Evolutionary conservation across 2,113 vertebrate species (phyloP).

Genomic region (Mustela lutreola): DNA sequence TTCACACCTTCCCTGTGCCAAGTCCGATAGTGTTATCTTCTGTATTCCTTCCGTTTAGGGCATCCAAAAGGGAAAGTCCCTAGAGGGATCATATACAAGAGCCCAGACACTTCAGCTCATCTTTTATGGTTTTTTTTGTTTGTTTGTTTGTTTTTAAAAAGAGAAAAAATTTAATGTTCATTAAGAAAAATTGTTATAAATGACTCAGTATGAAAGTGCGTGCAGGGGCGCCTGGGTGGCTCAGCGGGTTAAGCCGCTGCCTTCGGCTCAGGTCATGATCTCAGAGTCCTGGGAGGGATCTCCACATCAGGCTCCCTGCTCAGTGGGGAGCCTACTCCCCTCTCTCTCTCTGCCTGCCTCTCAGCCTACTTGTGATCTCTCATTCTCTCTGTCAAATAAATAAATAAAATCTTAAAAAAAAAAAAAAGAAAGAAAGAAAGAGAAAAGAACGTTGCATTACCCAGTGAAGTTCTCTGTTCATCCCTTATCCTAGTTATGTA

Average conservation of each 20-base stretch:
- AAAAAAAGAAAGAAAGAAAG: too few relatives aligned
- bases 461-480: neutral
- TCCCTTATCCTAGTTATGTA: neutral
- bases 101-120: neutral
- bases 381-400: too few relatives aligned
- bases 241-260: too few relatives aligned
- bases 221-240: neutral
- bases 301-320: too few relatives aligned
- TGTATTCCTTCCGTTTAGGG: neutral
- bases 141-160: neutral
- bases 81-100: neutral
- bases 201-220: neutral
- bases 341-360: too few relatives aligned
- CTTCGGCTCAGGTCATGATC: too few relatives aligned
- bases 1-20: accelerated
- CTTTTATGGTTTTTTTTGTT: neutral
- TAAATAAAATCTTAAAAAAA: too few relatives aligned
- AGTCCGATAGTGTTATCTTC: too few relatives aligned
- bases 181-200: neutral
- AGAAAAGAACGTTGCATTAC: neutral
- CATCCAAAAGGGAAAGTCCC: neutral
- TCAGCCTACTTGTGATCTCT: too few relatives aligned
- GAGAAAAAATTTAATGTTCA: neutral
- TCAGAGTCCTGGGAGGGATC: too few relatives aligned
- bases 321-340: too few relatives aligned